Conservation (phyloP, 1,140 invertebrate genomes). For the Drosophila nigrodunni region DNA sequence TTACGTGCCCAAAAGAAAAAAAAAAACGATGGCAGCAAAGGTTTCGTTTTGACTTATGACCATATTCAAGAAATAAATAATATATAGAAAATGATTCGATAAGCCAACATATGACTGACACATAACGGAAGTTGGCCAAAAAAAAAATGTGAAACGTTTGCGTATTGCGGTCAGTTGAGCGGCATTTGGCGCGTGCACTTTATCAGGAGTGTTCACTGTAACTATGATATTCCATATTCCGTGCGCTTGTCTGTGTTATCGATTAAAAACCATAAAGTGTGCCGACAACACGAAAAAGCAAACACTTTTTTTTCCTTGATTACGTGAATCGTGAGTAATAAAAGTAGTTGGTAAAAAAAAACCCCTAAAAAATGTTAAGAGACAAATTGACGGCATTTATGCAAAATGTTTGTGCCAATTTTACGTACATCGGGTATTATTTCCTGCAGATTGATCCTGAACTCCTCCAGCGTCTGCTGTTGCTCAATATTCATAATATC, state of each 20-base stretch:
- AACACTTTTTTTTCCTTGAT: conserved; percentile 42
- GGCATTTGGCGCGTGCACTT: conserved; percentile 43
- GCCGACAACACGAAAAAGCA: conserved; percentile 40
- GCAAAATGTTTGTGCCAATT: neutral
- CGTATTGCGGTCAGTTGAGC: conserved; percentile 14
- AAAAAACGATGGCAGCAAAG: neutral
- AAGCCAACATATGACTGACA: conserved; percentile 54
- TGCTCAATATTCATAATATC: conserved; percentile 78
- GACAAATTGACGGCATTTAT: conserved; percentile 19
- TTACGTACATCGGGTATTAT: conserved; percentile 71
- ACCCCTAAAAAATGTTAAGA: neutral
- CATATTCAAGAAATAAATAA: neutral
- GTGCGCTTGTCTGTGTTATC: conserved; percentile 67
- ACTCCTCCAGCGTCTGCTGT: conserved; percentile 72
- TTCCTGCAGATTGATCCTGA: conserved; percentile 75
- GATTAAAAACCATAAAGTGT: conserved; percentile 71
- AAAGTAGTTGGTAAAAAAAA: neutral
- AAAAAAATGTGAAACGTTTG: neutral
- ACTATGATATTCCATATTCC: conserved; percentile 18
- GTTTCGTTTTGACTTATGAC: neutral
- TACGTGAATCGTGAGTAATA: conserved; percentile 74
- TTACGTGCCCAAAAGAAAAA: conserved; percentile 25
- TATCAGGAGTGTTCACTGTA: conserved; percentile 61
- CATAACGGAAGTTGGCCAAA: conserved; percentile 59
- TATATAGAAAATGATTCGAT: conserved; percentile 27